A percentile compares a stretch with the other conserved stretches of the same genome.
phyloP scores from a whole-genome alignment of 2,113 vertebrate species.

The Syngnathus floridae region DNA sequence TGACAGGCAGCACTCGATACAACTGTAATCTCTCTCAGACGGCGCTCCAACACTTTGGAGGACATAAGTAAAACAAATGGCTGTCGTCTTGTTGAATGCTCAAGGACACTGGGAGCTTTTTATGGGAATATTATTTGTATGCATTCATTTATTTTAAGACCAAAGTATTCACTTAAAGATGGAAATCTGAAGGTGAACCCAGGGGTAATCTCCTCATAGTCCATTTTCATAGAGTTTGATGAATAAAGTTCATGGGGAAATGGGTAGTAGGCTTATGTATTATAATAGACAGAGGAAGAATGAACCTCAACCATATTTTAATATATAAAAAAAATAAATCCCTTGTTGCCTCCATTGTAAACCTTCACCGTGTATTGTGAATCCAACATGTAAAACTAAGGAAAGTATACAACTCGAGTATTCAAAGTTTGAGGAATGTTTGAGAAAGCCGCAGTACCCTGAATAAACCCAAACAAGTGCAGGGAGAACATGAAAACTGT shows the following conservation, averaged over 20 bases:
- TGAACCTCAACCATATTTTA: background rate
- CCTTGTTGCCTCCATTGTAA: background rate
- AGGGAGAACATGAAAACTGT: background rate
- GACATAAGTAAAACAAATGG: conserved; percentile 53
- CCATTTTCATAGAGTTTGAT: conserved; percentile 17
- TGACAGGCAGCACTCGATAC: conserved; percentile 56
- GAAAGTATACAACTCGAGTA: too few species aligned
- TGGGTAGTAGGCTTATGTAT: background rate
- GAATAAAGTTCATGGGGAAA: conserved; percentile 5
- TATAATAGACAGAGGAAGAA: background rate
- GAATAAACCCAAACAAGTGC: background rate
- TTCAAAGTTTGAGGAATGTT: too few species aligned
- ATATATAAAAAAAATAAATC: background rate
- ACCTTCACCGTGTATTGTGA: background rate
- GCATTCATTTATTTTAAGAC: conserved; percentile 29
- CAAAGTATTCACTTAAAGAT: conserved; percentile 20
- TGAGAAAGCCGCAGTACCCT: too few species aligned
- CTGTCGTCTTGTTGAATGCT: conserved; percentile 42
- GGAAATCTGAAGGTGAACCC: conserved; percentile 27
- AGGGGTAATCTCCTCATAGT: background rate
- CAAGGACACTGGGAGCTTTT: conserved; percentile 25
- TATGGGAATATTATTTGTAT: conserved; percentile 14
- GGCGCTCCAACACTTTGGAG: conserved; percentile 33
- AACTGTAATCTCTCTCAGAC: conserved; percentile 60
- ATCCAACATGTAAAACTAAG: background rate